phyloP scores from a whole-genome alignment of 2,797 vertebrate genomes.

The Myioborus melanocephalus region DNA sequence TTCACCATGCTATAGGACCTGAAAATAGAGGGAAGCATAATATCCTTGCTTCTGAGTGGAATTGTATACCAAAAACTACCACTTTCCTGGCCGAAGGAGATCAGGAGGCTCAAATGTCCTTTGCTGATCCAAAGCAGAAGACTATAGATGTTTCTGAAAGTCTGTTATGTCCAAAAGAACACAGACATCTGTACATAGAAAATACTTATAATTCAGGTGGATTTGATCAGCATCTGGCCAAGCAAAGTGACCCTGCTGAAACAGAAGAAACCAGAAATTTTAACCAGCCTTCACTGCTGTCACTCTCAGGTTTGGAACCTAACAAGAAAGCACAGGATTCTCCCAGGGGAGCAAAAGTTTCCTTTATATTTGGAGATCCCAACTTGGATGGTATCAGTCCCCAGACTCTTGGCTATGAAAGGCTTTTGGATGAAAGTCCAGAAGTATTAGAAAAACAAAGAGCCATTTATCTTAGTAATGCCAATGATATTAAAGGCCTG shows the following conservation, averaged over 20 bases:
- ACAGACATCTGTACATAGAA: slow-evolving; percentile 86
- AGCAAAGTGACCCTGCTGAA: slow-evolving; percentile 80
- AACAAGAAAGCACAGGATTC: slow-evolving; percentile 86
- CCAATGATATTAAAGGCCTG: slow-evolving; percentile 89
- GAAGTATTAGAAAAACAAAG: slow-evolving; percentile 89
- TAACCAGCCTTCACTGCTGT: slow-evolving; percentile 82
- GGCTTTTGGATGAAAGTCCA: slow-evolving; percentile 91
- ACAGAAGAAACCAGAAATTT: slow-evolving; percentile 80
- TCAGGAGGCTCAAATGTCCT: slow-evolving; percentile 82
- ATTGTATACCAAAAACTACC: slow-evolving; percentile 84
- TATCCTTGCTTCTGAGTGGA: slow-evolving; percentile 89
- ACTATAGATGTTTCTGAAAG: slow-evolving; percentile 80
- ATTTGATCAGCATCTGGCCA: slow-evolving; percentile 78
- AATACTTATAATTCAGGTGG: slow-evolving; percentile 81
- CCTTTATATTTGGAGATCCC: slow-evolving; percentile 97
- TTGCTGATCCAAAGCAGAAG: slow-evolving; percentile 84
- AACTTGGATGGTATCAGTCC: slow-evolving; percentile 86
- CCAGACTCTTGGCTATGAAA: slow-evolving; percentile 92
- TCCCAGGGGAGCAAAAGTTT: slow-evolving; percentile 92
- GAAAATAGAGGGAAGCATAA: slow-evolving; percentile 85
- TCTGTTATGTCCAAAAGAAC: slow-evolving; percentile 82
- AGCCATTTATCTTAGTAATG: slow-evolving; percentile 85
- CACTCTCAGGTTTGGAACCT: slow-evolving; percentile 80
- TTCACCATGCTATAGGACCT: slow-evolving; percentile 75
- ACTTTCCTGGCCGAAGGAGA: slow-evolving; percentile 85